A percentile compares a stretch with the other conserved stretches of the same genome.
Evolutionary conservation across 2,888 invertebrate genomes (phyloP).

Genomic region (Sphinx pinastri): DNA sequence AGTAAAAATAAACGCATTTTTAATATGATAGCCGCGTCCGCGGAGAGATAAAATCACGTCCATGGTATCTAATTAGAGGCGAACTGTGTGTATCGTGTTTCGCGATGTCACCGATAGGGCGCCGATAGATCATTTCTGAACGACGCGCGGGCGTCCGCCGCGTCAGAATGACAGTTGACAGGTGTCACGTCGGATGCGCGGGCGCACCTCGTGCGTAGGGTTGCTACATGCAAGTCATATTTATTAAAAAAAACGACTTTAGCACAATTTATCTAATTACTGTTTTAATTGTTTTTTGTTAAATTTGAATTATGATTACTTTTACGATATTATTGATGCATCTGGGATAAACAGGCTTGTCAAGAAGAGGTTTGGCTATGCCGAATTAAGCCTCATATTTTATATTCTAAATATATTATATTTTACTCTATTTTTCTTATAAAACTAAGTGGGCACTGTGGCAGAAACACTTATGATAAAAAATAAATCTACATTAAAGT

Average conservation of each 20-base stretch:
- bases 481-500: too few species aligned
- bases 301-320: neutral
- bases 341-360: too few species aligned
- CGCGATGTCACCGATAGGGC: conserved; percentile 63
- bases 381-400: too few species aligned
- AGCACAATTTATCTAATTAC: neutral
- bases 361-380: too few species aligned
- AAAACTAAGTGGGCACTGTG: too few species aligned
- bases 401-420: too few species aligned
- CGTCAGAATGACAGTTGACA: conserved; percentile 76
- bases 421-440: too few species aligned
- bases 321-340: too few species aligned
- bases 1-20: neutral
- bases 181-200: conserved; percentile 74
- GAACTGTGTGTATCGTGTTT: conserved; percentile 72
- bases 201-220: conserved; percentile 52
- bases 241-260: neutral
- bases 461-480: too few species aligned
- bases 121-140: conserved; percentile 64
- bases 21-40: conserved; percentile 6
- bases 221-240: conserved; percentile 7
- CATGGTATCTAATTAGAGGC: conserved; percentile 62
- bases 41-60: conserved; percentile 40
- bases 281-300: neutral
- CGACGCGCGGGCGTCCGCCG: conserved; percentile 69